Evolutionary conservation across 2,797 vertebrate genomes (phyloP).

Genomic region (Siniperca obscura): DNA sequence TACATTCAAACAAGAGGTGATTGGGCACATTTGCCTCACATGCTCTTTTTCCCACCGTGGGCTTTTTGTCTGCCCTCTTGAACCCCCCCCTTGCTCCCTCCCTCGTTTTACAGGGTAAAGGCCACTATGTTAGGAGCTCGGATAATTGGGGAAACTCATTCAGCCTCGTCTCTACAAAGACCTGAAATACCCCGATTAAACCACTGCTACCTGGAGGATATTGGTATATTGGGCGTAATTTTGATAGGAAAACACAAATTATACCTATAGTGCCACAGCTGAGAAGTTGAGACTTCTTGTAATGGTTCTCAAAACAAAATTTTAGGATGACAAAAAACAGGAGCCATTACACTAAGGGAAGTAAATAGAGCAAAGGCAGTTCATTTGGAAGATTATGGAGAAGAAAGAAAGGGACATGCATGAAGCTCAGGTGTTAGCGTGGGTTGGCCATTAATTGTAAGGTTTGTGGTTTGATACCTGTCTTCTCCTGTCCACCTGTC

Average conservation of each 20-base stretch:
- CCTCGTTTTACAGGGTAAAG: slow-evolving; percentile 34
- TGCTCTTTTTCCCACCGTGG: slow-evolving; percentile 69
- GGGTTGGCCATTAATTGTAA: too few relatives aligned
- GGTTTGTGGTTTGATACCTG: not conserved
- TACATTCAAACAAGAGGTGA: slow-evolving; percentile 52
- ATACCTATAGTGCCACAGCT: not conserved
- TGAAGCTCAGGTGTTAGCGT: too few relatives aligned
- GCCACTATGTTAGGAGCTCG: slow-evolving; percentile 17
- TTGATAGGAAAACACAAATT: slow-evolving; percentile 20
- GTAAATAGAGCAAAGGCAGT: not conserved
- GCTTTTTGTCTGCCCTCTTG: slow-evolving; percentile 26
- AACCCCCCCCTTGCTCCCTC: slow-evolving; percentile 32
- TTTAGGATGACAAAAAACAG: not conserved
- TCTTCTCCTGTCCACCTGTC: not conserved
- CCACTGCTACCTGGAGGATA: slow-evolving; percentile 26
- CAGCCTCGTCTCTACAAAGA: slow-evolving; percentile 21
- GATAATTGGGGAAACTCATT: slow-evolving; percentile 41
- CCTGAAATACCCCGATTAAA: slow-evolving; percentile 19
- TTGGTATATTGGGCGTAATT: not conserved
- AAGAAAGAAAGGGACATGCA: not conserved
- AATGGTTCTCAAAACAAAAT: not conserved
- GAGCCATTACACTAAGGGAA: too few relatives aligned
- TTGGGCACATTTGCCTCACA: slow-evolving; percentile 54
- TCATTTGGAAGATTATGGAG: not conserved
- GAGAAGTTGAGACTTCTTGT: not conserved